Base-by-base conservation (phyloP, 30 jellyfish, hydroid and myxozoan genomes). In the Rhopilema esculentum region DNA sequence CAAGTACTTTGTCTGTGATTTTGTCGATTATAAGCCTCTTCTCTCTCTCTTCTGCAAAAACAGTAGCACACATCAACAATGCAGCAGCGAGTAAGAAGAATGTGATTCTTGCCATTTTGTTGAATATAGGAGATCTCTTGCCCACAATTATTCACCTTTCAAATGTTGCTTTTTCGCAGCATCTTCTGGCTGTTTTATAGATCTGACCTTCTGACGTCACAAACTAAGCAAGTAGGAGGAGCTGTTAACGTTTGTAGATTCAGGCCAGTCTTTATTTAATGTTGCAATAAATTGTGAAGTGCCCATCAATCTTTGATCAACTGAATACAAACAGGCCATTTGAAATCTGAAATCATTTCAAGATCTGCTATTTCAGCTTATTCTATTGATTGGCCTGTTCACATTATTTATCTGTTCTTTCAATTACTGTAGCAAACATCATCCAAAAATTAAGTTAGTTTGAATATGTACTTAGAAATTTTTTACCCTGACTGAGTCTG, bases 61-160 rank as follows among this genome's bases (percentile, higher is more conserved):
- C 86, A 19, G 77, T 64, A 16, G 63, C 21, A 73, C 80, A 76
- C 27, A 61, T 81, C 57, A 84, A 27, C 18, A 84, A 73, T 15
- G 27, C 61, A 70, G 40, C 48, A 18, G 32, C 49, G 22, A 73
- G 48, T 23, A 84, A 51, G 0, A 63, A 48, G 79, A 78, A 29
- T 61, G 79, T 27, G 31, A 78, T 29, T 49, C 92, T 76, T 8
- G 92, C 92, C 92, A 84, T 84, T 70, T 84, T 69, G 75, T 28
- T 48, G 57, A 12, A 40, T 40, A n/a, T n/a, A n/a, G 57, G 57
- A 40, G 6, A 40, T 2, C 57, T 40, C 57, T 40, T 40, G 57
- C 57, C 6, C 57, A 2, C 57, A 2, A 2, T 6, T 12, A 40
- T n/a, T 6, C 57, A 40, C 57, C 57, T 40, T 40, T 2, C 57